Base-by-base conservation (phyloP, 2,888 invertebrate species). In the Zygothrica quintamaculata region DNA sequence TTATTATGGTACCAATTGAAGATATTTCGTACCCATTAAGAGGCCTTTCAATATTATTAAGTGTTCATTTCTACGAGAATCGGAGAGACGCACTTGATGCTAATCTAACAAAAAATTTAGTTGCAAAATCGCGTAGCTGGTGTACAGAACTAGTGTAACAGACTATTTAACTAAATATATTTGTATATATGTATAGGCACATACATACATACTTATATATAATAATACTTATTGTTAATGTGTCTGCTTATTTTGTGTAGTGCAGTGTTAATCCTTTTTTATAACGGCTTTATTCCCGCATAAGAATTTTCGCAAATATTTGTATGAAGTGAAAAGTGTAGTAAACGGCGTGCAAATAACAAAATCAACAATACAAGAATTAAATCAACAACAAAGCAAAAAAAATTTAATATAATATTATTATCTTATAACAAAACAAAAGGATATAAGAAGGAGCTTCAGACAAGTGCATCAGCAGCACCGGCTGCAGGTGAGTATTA, bases 1-100 rank as follows among this genome's bases (percentile, higher is more conserved):
- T 78, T 69, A 84, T 84, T 84, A 70, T 74, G 72, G 62, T 66
- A 43, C 42, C 84, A 84, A 84, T 84, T 84, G 80, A 74, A 61
- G 68, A 57, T 52, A 50, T 12, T n/a, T 36, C 36, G 44, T 61
- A 50, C 34, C 56, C 39, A 26, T 22, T 2, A 5, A 22, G 18
- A 22, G 18, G 18, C 11, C 33, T 33, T n/a, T 9, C 33, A 33
- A 33, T 33, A 11, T 15, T 26, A 40, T 37, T 34, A 39, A 47
- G 48, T 52, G 37, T 31, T 58, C 44, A 29, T 56, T 57, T 53
- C 50, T 50, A 29, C 61, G 51, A n/a, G n/a, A 53, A 39, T 59
- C 42, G 50, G 39, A 18, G 55, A 37, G 33, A 13, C 37, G 36
- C 47, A 59, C 47, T 64, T 51, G 52, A 15, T 53, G 52, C 48